Conservation (phyloP, 2,797 vertebrate genomes). For the Ptychadena robeensis region DNA sequence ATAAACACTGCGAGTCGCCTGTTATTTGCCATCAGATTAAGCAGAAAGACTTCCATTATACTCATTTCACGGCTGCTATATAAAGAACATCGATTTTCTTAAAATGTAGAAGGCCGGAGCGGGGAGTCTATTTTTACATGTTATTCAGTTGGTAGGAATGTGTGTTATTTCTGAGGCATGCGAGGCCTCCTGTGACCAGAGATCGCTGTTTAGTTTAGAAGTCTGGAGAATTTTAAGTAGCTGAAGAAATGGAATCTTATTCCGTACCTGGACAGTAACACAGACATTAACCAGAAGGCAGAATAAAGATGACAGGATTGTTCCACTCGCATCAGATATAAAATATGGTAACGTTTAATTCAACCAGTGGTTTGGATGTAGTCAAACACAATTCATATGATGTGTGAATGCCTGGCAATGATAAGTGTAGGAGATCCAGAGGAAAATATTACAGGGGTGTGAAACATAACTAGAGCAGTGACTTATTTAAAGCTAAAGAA, state of each 20-base stretch:
- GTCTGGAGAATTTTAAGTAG: slow-evolving; percentile 54
- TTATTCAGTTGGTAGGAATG: slow-evolving; percentile 75
- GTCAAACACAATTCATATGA: neutral
- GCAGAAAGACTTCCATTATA: neutral
- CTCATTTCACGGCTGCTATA: neutral
- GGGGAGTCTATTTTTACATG: slow-evolving; percentile 66
- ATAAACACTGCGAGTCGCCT: neutral
- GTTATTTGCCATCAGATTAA: neutral
- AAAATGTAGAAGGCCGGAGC: neutral
- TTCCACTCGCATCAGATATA: neutral
- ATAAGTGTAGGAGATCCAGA: no score
- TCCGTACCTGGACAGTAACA: slow-evolving; percentile 21
- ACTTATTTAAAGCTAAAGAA: no score
- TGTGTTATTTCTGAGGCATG: slow-evolving; percentile 68
- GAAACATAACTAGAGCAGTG: no score
- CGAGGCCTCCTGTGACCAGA: slow-evolving; percentile 65
- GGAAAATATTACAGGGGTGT: no score
- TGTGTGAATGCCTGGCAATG: no score
- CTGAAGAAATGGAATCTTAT: slow-evolving; percentile 65
- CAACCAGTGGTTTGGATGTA: neutral
- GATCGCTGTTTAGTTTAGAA: slow-evolving; percentile 72
- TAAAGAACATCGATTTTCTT: slow-evolving; percentile 1
- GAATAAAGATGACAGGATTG: neutral
- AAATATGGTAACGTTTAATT: neutral
- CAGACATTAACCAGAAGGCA: slow-evolving; percentile 6